Evolutionary conservation across 2,113 vertebrate species (phyloP).

Genomic region (Campylorhamphus procurvoides): DNA sequence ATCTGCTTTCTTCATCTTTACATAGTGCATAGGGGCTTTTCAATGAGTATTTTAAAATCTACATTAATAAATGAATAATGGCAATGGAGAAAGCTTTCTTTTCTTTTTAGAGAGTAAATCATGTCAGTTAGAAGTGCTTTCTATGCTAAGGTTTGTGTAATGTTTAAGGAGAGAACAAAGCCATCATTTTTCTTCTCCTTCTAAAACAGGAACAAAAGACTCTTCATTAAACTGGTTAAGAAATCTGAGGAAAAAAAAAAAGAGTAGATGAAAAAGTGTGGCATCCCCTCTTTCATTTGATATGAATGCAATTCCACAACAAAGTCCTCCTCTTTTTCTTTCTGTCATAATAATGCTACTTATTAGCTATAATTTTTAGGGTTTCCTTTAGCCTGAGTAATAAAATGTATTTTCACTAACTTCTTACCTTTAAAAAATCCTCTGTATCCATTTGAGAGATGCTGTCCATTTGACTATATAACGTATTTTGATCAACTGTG

Average conservation of each 20-base stretch:
- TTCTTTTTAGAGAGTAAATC: not conserved
- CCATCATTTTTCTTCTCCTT: not conserved
- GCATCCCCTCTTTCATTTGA: not conserved
- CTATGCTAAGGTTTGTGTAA: not conserved
- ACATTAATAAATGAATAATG: not conserved
- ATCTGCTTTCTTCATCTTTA: not conserved
- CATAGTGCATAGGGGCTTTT: not conserved
- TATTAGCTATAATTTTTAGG: not conserved
- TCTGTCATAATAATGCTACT: not conserved
- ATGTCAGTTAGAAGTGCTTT: not conserved
- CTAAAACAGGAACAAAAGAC: not conserved
- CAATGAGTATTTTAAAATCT: not conserved
- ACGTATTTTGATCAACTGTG: not conserved
- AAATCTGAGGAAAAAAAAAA: not conserved
- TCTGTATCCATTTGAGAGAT: not conserved
- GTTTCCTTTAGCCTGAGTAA: not conserved
- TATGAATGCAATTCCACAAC: not conserved
- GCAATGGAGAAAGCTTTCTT: not conserved
- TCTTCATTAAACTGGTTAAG: not conserved
- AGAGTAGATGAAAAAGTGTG: not conserved
- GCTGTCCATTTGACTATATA: not conserved
- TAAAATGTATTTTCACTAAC: not conserved
- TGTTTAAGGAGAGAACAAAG: conserved; percentile 1
- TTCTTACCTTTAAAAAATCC: not conserved
- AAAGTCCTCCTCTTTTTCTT: not conserved